These are phyloP conservation scores for Pedionomus torquatus DNA, from an alignment of 2,113 vertebrate species.

Conservation along the genomic window DNA sequence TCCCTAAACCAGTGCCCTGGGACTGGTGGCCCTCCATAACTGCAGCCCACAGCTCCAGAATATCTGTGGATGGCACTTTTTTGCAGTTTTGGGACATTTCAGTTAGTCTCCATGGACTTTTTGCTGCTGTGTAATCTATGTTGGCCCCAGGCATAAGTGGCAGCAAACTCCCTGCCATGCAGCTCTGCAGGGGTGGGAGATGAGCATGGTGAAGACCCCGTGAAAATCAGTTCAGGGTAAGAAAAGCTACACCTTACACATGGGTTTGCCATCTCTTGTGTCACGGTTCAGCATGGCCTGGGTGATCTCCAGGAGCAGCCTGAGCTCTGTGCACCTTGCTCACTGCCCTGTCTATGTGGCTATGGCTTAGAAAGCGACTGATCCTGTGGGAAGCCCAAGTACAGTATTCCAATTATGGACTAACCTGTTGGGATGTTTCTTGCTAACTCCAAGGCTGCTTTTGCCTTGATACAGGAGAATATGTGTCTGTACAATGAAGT, in stretches of 20 bases:
- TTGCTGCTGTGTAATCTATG: background rate
- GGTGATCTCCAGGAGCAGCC: background rate
- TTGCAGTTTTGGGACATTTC: background rate
- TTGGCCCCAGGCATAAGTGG: background rate
- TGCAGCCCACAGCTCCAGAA: background rate
- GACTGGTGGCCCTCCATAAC: background rate
- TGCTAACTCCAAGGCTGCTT: background rate
- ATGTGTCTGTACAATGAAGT: background rate
- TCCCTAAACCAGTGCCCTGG: background rate
- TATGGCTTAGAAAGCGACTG: background rate
- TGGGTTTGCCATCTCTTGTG: background rate
- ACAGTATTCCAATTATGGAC: accelerated
- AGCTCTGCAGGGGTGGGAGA: background rate
- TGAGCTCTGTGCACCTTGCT: background rate
- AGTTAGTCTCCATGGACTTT: background rate
- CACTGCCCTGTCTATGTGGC: background rate
- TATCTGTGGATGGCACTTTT: background rate
- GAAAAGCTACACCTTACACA: background rate
- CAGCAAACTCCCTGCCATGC: background rate
- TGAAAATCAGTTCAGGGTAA: background rate
- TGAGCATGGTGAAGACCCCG: background rate
- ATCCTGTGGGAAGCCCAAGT: background rate
- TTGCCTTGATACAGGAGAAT: background rate
- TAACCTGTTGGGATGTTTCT: background rate
- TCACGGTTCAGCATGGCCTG: background rate